Conservation (phyloP, 1,140 invertebrate species). For the Cephus cinctus region DNA sequence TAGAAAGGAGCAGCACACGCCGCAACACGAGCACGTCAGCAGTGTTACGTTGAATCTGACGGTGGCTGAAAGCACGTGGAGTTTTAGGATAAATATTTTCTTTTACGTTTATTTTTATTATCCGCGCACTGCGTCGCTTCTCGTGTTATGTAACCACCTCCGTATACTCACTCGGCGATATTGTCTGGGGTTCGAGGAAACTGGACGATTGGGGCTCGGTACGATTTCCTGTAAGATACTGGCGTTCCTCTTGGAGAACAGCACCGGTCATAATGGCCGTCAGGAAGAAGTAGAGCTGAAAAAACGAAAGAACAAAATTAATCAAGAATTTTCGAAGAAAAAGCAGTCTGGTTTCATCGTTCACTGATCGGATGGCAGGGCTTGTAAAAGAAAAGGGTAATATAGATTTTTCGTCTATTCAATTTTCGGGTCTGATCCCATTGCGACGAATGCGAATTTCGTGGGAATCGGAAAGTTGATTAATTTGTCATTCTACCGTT, state of each 20-base stretch:
- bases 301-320: constrained; percentile 21
- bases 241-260: constrained; percentile 50
- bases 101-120: constrained; percentile 10
- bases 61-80: constrained; percentile 48
- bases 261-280: constrained; percentile 45
- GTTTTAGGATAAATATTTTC: constrained; percentile 14
- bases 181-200: constrained; percentile 52
- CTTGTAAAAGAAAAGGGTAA: not conserved
- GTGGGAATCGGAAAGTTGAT: not conserved
- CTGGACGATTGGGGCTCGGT: constrained; percentile 44
- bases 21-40: constrained; percentile 51
- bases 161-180: constrained; percentile 54
- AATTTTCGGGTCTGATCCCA: too few species aligned
- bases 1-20: constrained; percentile 54
- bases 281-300: constrained; percentile 56
- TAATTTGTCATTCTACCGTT: not conserved
- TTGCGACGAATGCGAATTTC: not conserved
- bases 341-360: not conserved
- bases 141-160: not conserved
- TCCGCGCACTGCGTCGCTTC: not conserved
- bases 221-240: constrained; percentile 50
- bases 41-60: constrained; percentile 54
- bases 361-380: not conserved
- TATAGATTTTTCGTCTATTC: not conserved
- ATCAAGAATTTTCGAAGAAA: not conserved